Evolutionary conservation across 2,113 vertebrate species (phyloP).

Genomic region (Maccullochella peelii): DNA sequence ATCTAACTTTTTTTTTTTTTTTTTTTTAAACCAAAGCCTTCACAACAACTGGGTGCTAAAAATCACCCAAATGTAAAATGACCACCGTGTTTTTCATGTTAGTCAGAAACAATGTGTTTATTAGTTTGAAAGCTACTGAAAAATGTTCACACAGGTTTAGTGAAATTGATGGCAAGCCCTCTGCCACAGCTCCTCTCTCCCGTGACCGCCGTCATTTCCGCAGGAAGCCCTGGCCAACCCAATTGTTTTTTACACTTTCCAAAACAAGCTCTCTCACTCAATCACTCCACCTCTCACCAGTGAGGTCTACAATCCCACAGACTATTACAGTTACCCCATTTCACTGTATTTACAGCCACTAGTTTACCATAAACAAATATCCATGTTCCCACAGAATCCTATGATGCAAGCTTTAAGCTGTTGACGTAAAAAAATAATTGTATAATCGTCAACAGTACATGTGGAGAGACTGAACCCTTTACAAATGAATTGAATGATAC

Average conservation of each 20-base stretch:
- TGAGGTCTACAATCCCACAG: neutral
- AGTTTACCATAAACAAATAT: conserved; percentile 6
- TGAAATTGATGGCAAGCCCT: conserved; percentile 22
- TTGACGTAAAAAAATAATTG: neutral
- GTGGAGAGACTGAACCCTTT: neutral
- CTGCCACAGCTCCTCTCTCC: conserved; percentile 46
- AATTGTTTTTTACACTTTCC: conserved; percentile 68
- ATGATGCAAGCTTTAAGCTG: neutral
- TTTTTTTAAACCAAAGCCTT: neutral
- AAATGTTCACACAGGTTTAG: conserved; percentile 12
- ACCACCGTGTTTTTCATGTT: neutral
- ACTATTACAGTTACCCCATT: neutral
- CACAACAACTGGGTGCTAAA: neutral
- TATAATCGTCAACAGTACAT: neutral
- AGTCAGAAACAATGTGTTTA: neutral
- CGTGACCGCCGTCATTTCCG: conserved; percentile 75
- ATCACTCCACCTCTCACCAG: conserved; percentile 21
- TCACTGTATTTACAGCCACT: neutral
- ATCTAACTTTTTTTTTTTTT: neutral
- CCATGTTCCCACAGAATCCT: neutral
- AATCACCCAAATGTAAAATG: conserved; percentile 1
- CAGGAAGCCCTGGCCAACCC: conserved; percentile 73
- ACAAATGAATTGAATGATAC: neutral
- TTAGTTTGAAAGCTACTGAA: neutral
- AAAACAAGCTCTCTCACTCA: conserved; percentile 64